Evolutionary conservation across 2,888 invertebrate genomes (phyloP).

Genomic region (Troides helena): DNA sequence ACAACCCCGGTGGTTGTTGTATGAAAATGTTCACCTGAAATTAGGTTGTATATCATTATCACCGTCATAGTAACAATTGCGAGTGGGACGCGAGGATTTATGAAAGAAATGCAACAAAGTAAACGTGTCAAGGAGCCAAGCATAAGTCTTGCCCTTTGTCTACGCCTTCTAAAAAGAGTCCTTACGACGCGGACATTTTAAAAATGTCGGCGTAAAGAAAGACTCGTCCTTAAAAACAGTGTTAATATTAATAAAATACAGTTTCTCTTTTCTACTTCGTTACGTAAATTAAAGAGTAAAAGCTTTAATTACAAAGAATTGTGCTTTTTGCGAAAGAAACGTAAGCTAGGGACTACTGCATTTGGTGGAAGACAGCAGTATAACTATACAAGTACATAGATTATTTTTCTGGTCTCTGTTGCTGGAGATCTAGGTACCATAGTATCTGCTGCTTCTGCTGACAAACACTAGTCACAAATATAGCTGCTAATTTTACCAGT

Average conservation of each 20-base stretch:
- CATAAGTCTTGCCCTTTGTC: slow-evolving; percentile 26
- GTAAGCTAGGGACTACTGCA: no score
- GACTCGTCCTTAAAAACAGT: slow-evolving; percentile 8
- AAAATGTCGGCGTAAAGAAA: slow-evolving; percentile 20
- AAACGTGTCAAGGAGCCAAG: slow-evolving; percentile 24
- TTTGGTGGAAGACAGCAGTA: no score
- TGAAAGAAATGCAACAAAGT: slow-evolving; percentile 24
- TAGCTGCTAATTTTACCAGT: no score
- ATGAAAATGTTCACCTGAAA: not conserved
- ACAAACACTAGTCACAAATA: no score
- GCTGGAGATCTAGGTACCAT: no score
- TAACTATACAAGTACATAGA: no score
- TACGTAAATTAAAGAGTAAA: not conserved
- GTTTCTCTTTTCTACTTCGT: not conserved
- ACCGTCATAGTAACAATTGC: slow-evolving; percentile 15
- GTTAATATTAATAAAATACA: slow-evolving; percentile 7
- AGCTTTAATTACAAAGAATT: no score
- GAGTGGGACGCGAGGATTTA: slow-evolving; percentile 1
- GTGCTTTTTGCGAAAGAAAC: no score
- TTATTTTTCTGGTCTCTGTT: no score
- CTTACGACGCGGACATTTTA: slow-evolving; percentile 22
- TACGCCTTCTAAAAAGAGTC: slow-evolving; percentile 19
- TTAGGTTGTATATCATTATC: slow-evolving; percentile 3
- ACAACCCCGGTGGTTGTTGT: not conserved
- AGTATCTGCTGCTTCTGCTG: no score